Evolutionary conservation across 2,113 vertebrate species (phyloP).

Genomic region (Trogon melanurus): DNA sequence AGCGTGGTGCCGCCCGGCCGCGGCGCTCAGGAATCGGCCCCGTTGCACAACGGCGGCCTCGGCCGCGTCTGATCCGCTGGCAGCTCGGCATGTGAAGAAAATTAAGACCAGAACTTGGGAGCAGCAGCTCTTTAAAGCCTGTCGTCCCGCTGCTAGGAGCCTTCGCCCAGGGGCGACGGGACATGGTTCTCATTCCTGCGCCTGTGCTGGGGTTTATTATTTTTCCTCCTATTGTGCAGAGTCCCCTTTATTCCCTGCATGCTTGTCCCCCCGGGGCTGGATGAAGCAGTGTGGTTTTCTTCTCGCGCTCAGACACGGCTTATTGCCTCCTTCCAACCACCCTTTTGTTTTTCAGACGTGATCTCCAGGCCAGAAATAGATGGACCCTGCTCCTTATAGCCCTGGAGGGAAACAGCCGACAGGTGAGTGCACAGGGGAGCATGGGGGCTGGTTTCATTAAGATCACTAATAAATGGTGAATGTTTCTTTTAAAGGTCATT

Average conservation of each 20-base stretch:
- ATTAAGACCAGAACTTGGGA: constrained; percentile 41
- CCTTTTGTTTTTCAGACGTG: not conserved
- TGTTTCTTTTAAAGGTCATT: not conserved
- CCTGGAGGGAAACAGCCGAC: not conserved
- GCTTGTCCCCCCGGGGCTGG: not conserved
- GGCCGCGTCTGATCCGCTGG: fast-evolving
- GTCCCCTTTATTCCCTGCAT: constrained; percentile 34
- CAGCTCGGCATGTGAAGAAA: not conserved
- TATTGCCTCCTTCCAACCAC: not conserved
- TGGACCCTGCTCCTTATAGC: not conserved
- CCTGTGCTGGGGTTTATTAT: constrained; percentile 45
- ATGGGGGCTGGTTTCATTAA: fast-evolving
- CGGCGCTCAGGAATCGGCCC: fast-evolving
- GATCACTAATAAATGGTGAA: not conserved
- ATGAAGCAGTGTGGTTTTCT: not conserved
- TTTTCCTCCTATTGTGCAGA: constrained; percentile 52
- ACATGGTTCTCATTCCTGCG: constrained; percentile 54
- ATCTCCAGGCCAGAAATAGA: not conserved
- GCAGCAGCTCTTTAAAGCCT: constrained; percentile 15
- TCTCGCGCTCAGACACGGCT: not conserved
- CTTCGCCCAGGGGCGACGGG: not conserved
- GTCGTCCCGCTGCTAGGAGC: not conserved
- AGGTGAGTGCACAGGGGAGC: not conserved
- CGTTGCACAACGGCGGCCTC: fast-evolving
- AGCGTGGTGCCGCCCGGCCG: not conserved